Evolutionary conservation across 2,797 vertebrate species (phyloP).

Genomic region (Tiaroga cobitis): DNA sequence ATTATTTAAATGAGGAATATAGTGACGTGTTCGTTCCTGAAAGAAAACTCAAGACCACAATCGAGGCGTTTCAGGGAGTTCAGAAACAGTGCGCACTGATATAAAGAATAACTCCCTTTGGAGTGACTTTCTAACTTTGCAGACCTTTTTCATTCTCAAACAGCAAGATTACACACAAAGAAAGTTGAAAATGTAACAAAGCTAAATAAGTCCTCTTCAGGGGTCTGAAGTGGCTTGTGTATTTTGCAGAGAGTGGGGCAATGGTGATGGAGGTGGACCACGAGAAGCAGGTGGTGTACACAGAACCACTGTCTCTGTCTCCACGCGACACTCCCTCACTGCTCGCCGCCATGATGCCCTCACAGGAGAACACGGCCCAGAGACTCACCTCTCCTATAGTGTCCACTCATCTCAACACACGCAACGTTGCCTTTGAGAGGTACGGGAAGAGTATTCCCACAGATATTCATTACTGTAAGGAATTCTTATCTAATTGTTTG

Average conservation of each 20-base stretch:
- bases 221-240: not conserved
- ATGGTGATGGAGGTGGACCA: slow-evolving; percentile 98
- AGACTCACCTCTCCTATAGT: slow-evolving; percentile 93
- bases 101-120: not conserved
- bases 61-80: too few relatives aligned
- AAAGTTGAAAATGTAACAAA: not conserved
- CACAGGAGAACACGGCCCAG: slow-evolving; percentile 91
- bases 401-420: slow-evolving; percentile 94
- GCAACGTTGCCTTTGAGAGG: slow-evolving; percentile 95
- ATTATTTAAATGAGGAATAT: too few relatives aligned
- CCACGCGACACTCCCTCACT: slow-evolving; percentile 87
- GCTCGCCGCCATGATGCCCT: slow-evolving; percentile 92
- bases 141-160: not conserved
- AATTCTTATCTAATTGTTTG: not conserved
- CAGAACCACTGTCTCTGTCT: slow-evolving; percentile 86
- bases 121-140: not conserved
- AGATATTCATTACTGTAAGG: not conserved
- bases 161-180: not conserved
- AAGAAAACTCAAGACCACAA: too few relatives aligned
- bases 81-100: too few relatives aligned
- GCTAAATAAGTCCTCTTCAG: not conserved
- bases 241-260: slow-evolving; percentile 84
- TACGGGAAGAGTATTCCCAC: slow-evolving; percentile 59
- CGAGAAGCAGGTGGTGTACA: slow-evolving; percentile 95
- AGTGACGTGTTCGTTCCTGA: too few relatives aligned